Conservation (phyloP, 2,888 invertebrate genomes). For the Drepanosiphum platanoidis region DNA sequence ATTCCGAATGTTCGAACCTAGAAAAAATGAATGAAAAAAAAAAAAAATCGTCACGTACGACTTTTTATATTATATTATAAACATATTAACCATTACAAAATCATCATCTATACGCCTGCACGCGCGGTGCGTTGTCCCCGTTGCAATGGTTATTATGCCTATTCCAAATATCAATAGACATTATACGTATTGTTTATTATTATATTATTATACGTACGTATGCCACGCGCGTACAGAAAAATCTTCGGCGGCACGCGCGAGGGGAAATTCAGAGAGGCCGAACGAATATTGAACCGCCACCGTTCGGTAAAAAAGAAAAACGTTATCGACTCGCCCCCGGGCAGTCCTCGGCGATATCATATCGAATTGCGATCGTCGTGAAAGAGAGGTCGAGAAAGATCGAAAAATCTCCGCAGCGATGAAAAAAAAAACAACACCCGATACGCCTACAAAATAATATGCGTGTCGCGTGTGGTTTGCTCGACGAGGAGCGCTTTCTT, state of each 20-base stretch:
- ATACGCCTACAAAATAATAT: background rate
- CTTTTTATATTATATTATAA: conserved; percentile 28
- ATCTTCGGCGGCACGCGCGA: background rate
- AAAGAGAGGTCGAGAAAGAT: conserved; percentile 8
- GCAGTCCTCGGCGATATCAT: background rate
- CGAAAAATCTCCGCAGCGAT: background rate
- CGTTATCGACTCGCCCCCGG: too few species aligned
- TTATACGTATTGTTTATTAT: background rate
- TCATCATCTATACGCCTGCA: conserved; percentile 14
- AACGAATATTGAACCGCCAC: background rate
- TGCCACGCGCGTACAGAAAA: background rate
- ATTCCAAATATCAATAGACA: background rate
- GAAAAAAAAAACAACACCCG: background rate
- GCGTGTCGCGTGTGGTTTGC: background rate
- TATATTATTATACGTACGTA: background rate
- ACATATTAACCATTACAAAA: conserved; percentile 50
- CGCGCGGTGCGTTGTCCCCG: conserved; percentile 44
- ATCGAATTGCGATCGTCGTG: background rate
- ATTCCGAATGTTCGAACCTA: conserved; percentile 31
- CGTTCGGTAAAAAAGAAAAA: background rate
- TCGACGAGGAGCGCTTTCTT: background rate
- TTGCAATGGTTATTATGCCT: conserved; percentile 7
- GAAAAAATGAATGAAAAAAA: too few species aligned
- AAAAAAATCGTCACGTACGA: conserved; percentile 46
- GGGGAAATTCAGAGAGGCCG: background rate